These are phyloP conservation scores for Mythimna ferrago DNA, from an alignment of 2,888 invertebrate genomes.

Conservation along the genomic window DNA sequence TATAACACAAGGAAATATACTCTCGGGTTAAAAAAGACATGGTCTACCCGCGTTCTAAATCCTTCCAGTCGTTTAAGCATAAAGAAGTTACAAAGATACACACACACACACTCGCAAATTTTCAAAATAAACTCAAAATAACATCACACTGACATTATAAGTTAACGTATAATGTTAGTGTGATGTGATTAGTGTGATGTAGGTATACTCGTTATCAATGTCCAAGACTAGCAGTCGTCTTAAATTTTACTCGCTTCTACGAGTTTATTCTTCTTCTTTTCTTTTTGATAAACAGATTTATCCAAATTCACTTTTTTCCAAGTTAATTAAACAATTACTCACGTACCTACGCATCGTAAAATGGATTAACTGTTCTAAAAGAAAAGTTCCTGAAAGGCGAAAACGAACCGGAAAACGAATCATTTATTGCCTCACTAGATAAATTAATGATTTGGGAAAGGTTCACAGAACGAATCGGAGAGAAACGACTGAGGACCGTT, in stretches of 20 bases:
- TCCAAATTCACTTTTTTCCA: neutral
- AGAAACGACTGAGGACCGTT: neutral
- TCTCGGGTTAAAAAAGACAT: no score
- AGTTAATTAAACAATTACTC: constrained; percentile 26
- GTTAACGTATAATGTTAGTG: no score
- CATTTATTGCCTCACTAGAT: constrained; percentile 17
- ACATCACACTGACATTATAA: no score
- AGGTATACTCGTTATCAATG: neutral
- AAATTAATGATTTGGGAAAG: constrained; percentile 26
- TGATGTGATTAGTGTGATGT: no score
- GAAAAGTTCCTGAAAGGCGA: constrained; percentile 19
- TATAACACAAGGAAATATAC: no score
- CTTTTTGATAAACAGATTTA: neutral
- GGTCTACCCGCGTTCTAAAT: no score
- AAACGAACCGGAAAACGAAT: constrained; percentile 9
- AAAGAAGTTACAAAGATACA: no score
- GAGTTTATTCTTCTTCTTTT: neutral
- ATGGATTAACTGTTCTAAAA: constrained; percentile 23
- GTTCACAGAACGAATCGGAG: neutral
- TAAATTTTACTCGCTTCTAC: neutral
- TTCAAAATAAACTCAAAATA: no score
- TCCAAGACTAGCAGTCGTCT: neutral
- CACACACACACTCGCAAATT: no score
- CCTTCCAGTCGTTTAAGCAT: no score
- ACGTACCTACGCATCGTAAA: constrained; percentile 15